Base-by-base conservation (phyloP, 2,888 invertebrate species). In the Serripes groenlandicus region DNA sequence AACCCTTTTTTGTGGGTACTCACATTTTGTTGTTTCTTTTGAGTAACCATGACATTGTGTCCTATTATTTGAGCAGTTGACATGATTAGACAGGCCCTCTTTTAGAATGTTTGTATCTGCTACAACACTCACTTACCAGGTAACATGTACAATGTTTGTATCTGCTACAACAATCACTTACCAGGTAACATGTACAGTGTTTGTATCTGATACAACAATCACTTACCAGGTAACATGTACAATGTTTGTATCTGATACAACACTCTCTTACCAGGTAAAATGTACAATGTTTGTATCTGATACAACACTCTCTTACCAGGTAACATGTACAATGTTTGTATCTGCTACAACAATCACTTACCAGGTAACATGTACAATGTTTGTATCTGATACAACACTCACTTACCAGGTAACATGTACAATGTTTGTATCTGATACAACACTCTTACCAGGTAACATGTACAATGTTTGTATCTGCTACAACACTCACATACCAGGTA, bases 321-420 rank as follows among this genome's bases (percentile, higher is more conserved):
- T 56, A n/a, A n/a, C 49, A 21, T 21, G 18, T 21, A 49, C 49
- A 49, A 49, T 56, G 18, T 56, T 56, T 56, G 56, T 56, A 56
- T 56, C 56, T 56, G 56, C 23, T 56, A 56, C 56, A 56, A 56
- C 56, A 56, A 21, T 26, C 56, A 26, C 56, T 26, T 56, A 56
- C 56, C 56, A 56, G 28, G 56, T 56, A n/a, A n/a, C 49, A 21
- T 21, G 18, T 21, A 49, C 49, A 49, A 49, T 56, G 18, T 56
- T 56, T 56, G 56, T 56, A 56, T 56, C 56, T 56, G 56, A 11
- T 56, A 56, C 56, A 56, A 56, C 56, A 56, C 56, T 26, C 56
- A 26, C 56, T 26, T 56, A 56, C 56, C 56, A 56, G 28, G 56
- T 56, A n/a, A n/a, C 49, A 21, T 21, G 18, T 21, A 49, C 49